Base-by-base conservation (phyloP, 2,888 invertebrate species). In the Colostygia pectinataria region DNA sequence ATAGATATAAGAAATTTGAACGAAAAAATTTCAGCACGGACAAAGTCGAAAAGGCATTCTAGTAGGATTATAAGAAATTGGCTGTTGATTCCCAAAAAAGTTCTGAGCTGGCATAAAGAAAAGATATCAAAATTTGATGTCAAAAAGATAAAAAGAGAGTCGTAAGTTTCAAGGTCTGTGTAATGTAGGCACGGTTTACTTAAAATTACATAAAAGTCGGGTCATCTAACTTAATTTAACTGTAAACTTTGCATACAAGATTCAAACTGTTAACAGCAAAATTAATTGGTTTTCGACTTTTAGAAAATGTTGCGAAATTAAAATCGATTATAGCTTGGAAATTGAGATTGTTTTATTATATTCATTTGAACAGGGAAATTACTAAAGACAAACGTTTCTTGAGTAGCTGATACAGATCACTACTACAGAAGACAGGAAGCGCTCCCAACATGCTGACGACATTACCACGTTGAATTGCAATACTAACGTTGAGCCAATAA, bases 101-200 rank as follows among this genome's bases (percentile, higher is more conserved):
- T 45, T 40, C 33, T 57, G 55, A 60, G 59, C 39, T 40, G 46
- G 57, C 57, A 56, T 57, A 54, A 57, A 49, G 33, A 53, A 56
- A 45, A 55, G 57, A 55, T 59, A 60, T 58, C 32, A 41, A 62
- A 61, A 56, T 60, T 63, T 42, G 32, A 59, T 37, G 55, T 51
- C 53, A 41, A 55, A 47, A 53, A 59, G 59, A 55, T 58, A 51
- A 55, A 59, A 53, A 55, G 44, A 44, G 44, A 60, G 48, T 54
- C 28, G 18, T 52, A 59, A 58, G 45, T 61, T 59, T 53, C 45
- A 50, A 55, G 50, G 47, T 43, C 41, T 49, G 29, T 23, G 40
- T 38, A 38, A 49, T 38, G 45, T 50, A 53, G 46, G 33, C 42
- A 41, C 31, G 49, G 50, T 49, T n/a, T n/a, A n/a, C n/a, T n/a